These are phyloP conservation scores for Pandemis cinnamomeana DNA, from an alignment of 2,888 invertebrate species.

Conservation along the genomic window DNA sequence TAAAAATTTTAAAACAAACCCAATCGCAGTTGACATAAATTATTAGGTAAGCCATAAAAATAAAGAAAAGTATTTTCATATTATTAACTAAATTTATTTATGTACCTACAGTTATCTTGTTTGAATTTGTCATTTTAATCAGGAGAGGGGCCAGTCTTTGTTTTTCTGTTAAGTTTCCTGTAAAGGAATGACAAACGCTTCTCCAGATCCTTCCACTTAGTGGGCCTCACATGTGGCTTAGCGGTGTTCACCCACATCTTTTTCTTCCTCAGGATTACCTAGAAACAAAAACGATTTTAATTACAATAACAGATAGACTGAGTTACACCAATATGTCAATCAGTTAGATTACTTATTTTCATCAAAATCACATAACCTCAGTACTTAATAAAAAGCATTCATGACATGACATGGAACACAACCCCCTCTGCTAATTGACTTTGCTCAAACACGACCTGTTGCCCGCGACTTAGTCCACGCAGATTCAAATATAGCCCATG, in stretches of 20 bases:
- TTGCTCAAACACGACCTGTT: too few relatives aligned
- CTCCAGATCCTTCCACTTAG: constrained; percentile 90
- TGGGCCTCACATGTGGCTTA: constrained; percentile 87
- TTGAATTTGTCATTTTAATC: constrained; percentile 51
- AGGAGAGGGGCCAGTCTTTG: constrained; percentile 86
- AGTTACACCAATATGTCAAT: not conserved
- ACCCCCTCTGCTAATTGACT: too few relatives aligned
- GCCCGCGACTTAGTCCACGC: too few relatives aligned
- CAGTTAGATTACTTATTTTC: too few relatives aligned
- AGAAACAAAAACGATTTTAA: constrained; percentile 46
- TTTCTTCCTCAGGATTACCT: constrained; percentile 88
- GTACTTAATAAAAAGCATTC: too few relatives aligned
- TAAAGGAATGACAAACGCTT: constrained; percentile 91
- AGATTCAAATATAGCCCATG: too few relatives aligned
- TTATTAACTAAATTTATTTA: constrained; percentile 25
- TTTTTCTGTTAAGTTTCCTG: constrained; percentile 91
- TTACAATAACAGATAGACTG: not conserved
- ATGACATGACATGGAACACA: too few relatives aligned
- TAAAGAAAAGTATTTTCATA: not conserved
- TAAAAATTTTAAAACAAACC: too few relatives aligned
- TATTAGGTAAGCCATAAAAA: not conserved
- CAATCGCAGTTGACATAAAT: not conserved
- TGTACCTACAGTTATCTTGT: constrained; percentile 11
- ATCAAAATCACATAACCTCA: too few relatives aligned
- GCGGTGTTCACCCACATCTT: constrained; percentile 86